A percentile compares a stretch with the other conserved stretches of the same genome.
Conservation (phyloP, 2,888 invertebrate species). For the Cataglyphis cursor region DNA sequence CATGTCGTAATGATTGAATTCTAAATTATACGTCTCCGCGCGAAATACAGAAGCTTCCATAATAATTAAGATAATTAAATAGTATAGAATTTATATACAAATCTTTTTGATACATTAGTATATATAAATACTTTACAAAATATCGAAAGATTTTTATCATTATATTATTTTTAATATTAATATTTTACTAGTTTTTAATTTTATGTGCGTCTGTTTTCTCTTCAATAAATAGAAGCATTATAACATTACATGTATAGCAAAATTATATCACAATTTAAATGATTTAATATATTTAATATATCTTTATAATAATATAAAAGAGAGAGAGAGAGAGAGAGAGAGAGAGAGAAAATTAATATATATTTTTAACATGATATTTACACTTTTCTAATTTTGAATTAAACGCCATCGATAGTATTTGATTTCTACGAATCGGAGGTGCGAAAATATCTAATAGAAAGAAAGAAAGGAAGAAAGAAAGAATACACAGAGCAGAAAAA, state of each 20-base stretch:
- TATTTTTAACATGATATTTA: not conserved
- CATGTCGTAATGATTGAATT: constrained; percentile 25
- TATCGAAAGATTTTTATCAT: not conserved
- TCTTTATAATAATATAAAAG: no score
- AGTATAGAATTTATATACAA: not conserved
- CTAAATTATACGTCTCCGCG: constrained; percentile 15
- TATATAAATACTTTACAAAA: no score
- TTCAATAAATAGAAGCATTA: not conserved
- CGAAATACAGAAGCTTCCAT: constrained; percentile 1
- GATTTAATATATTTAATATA: not conserved
- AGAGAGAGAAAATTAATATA: not conserved
- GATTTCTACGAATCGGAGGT: not conserved
- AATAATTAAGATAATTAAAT: not conserved
- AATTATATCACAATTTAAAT: not conserved
- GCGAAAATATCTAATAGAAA: not conserved
- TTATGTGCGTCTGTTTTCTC: not conserved
- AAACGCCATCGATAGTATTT: not conserved
- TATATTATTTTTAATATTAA: not conserved
- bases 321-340: no score
- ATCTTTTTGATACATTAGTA: no score
- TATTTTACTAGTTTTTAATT: not conserved
- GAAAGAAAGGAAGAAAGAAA: constrained; percentile 2
- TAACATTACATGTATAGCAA: not conserved
- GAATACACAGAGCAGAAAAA: constrained; percentile 36
- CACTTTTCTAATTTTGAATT: constrained; percentile 19